Base-by-base conservation (phyloP, 2,797 vertebrate genomes). In the Notamacropus eugenii region DNA sequence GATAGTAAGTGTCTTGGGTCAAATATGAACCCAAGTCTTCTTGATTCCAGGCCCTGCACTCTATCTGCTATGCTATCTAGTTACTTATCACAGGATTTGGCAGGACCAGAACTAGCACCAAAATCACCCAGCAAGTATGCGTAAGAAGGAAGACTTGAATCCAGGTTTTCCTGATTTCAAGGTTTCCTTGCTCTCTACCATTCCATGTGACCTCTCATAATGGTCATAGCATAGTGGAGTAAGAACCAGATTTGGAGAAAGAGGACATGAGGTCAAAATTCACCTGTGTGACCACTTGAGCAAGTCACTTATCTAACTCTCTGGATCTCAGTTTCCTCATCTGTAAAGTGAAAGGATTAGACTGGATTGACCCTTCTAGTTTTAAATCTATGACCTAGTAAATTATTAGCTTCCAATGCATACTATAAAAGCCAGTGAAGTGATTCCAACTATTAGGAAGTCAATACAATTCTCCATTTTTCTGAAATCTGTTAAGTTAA, bases 391-490 rank as follows among this genome's bases (percentile, higher is more conserved):
- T 27, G 22, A 87, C 22, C 40, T 87, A 3, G 92, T 93, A 91
- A 56, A 93, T 92, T 4, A 55, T 13, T 74, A 14, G 52, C 31
- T 96, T 95, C 56, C 54, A 90, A 14, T 46, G n/a, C 95, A 55
- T 94, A 57, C 46, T 28, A 59, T 24, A 57, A 46, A 34, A 6
- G 34, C n/a, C 40, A 87, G 40, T 56, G 19, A 94, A 90, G 58
- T 29, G 82, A 93, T 93, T 55, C 95, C 46, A 31, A 90, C 31
- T 9, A 93, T 12, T 94, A 55, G 12, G 34, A 40, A 46, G 74
- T 93, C 54, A 19, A 91, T 29, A 2, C 94, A 95, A 57, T 27
- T 52, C 95, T 94, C 29, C 3, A 87, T 16, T 2, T 46, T 56
- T 93, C 57, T 90, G 46, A 95, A 19, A 14, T 94, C 62, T 90